Evolutionary conservation across 2,113 vertebrate genomes (phyloP).

Genomic region (Elachura formosa): DNA sequence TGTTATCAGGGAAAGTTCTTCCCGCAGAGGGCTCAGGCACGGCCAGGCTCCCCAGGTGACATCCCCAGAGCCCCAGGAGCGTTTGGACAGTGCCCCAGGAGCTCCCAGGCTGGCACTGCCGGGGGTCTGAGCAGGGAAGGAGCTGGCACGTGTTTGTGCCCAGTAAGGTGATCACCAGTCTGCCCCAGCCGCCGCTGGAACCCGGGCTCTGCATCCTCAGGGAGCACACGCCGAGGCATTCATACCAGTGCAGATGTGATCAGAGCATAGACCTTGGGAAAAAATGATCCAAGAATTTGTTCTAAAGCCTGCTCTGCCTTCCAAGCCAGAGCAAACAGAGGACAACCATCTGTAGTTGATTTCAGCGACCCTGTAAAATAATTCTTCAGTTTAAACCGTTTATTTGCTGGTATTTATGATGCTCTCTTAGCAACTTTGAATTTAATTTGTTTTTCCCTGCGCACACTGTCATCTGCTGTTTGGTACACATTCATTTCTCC

Average conservation of each 20-base stretch:
- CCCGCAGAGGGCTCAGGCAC: neutral
- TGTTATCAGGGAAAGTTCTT: neutral
- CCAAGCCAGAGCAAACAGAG: neutral
- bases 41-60: neutral
- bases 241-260: conserved; percentile 9
- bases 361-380: neutral
- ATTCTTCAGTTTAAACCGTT: neutral
- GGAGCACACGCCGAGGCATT: neutral
- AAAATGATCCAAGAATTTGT: neutral
- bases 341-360: neutral
- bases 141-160: neutral
- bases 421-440: neutral
- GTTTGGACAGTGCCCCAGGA: neutral
- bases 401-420: conserved; percentile 19
- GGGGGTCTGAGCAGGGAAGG: rapidly evolving
- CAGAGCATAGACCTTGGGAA: neutral
- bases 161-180: neutral
- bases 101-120: neutral
- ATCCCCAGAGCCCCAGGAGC: neutral
- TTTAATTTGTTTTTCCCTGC: neutral
- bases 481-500: neutral
- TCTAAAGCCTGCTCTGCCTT: neutral
- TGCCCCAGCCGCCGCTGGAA: neutral
- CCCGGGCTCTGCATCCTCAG: neutral
- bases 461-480: conserved; percentile 10